Conservation (phyloP, 2,113 vertebrate species). For the Microtus montanus region DNA sequence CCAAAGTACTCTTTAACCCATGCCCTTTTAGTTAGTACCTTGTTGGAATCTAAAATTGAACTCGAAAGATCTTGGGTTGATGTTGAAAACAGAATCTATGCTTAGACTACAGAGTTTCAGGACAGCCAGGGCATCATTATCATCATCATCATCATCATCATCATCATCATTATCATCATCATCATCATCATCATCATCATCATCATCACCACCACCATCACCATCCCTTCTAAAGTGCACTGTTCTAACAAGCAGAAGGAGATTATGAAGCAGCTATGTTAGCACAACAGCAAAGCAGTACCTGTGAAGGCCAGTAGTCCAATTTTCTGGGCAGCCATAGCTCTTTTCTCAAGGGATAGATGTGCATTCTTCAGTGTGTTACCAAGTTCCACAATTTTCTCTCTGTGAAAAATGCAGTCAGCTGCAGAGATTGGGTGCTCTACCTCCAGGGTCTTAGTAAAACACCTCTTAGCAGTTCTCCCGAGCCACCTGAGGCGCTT, state of each 20-base stretch:
- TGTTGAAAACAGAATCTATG: neutral
- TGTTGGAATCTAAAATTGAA: neutral
- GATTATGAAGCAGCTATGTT: neutral
- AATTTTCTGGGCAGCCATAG: constrained; percentile 52
- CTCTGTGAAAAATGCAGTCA: constrained; percentile 60
- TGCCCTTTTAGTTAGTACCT: neutral
- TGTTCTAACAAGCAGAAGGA: neutral
- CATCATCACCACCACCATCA: no score
- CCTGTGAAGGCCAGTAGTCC: constrained; percentile 73
- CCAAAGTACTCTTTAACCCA: neutral
- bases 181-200: no score
- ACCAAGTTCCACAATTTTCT: constrained; percentile 56
- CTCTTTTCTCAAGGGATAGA: constrained; percentile 39
- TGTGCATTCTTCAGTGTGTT: neutral
- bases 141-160: neutral
- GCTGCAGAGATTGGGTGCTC: rapidly evolving
- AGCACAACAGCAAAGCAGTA: neutral
- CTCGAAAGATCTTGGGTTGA: neutral
- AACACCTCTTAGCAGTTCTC: rapidly evolving
- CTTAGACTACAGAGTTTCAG: neutral
- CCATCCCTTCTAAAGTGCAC: neutral
- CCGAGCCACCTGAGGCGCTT: neutral
- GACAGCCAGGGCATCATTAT: neutral
- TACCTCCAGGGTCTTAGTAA: neutral
- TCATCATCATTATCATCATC: neutral